Evolutionary conservation across 92 coral and sea anemone species (phyloP), one percentile per base, ranked within the genome.

Genomic region (Porites lobata): DNA sequence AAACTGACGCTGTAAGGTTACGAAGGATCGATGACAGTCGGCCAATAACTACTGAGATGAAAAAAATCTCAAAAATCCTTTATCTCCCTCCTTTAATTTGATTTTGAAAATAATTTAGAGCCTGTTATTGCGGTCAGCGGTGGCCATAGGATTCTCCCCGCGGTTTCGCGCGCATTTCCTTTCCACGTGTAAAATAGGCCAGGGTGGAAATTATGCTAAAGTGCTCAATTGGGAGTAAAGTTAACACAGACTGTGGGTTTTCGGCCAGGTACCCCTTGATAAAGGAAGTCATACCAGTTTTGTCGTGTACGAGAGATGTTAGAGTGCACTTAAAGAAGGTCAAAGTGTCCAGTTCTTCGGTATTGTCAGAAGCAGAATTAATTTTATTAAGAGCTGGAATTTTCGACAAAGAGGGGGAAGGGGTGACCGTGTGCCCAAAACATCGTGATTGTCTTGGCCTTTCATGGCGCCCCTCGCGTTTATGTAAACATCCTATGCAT

Each of bases 381-480:
- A 87, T 80, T 64, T 15, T 87, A 3, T 61, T 87, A 24, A 56
- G 91, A 70, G 38, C 91, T n/a, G 91, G 91, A 6, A 26, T 80
- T 67, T 80, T 63, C 57, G 86, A 66, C 20, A 18, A n/a, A 0
- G 18, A 79, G 2, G 76, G 73, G 2, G 63, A 77, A 62, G 81
- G 65, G 12, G 56, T 80, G 71, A 87, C 91, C 24, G 86, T 80
- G 17, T 87, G 91, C 74, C 91, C 91, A 51, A 80, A 69, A 26
- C 91, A 87, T 67, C 64, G 91, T 15, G 86, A 87, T 22, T 53
- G 2, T 22, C 91, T 87, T 71, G 91, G 91, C n/a, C 87, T 87
- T 13, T 87, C 79, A 14, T 70, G 91, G 91, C 87, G 80, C 38
- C 79, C 91, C 8, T 68, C 72, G 38, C 87, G 91, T 51, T 7